Conservation (phyloP, 2,797 vertebrate genomes). For the Sebastes cheni region DNA sequence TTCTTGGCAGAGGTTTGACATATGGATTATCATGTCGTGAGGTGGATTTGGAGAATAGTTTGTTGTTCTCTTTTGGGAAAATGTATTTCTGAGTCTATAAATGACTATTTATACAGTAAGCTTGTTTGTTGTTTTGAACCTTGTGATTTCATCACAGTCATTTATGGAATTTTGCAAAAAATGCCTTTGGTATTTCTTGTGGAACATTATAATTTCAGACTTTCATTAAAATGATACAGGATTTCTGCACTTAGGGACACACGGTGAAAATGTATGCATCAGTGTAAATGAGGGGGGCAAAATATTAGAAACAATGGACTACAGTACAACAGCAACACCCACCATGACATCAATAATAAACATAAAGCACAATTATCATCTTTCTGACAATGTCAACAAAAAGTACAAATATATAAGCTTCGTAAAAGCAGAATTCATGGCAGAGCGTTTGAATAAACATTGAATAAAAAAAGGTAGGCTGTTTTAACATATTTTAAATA, state of each 20-base stretch:
- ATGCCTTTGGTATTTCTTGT: not conserved
- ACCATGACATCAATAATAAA: no score
- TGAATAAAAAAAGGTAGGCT: no score
- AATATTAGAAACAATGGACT: no score
- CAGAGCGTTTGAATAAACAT: no score
- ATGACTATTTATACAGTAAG: not conserved
- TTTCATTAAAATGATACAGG: not conserved
- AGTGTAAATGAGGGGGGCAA: no score
- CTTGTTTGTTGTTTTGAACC: not conserved
- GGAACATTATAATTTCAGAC: not conserved
- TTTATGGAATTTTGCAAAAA: not conserved
- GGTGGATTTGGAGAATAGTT: not conserved
- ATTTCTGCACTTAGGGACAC: not conserved
- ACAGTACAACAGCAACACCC: no score
- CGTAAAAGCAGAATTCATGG: no score
- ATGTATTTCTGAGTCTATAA: not conserved
- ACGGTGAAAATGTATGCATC: no score
- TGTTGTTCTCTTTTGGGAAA: not conserved
- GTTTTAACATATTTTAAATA: no score
- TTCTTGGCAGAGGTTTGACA: not conserved
- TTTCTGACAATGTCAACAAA: no score
- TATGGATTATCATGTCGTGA: slow-evolving; percentile 8
- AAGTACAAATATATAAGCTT: no score
- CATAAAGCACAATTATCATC: no score
- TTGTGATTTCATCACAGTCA: not conserved